A percentile compares a stretch with the other conserved stretches of the same genome.
phyloP scores from a whole-genome alignment of 64 coral and sea anemone genomes.

The Actinia equina region DNA sequence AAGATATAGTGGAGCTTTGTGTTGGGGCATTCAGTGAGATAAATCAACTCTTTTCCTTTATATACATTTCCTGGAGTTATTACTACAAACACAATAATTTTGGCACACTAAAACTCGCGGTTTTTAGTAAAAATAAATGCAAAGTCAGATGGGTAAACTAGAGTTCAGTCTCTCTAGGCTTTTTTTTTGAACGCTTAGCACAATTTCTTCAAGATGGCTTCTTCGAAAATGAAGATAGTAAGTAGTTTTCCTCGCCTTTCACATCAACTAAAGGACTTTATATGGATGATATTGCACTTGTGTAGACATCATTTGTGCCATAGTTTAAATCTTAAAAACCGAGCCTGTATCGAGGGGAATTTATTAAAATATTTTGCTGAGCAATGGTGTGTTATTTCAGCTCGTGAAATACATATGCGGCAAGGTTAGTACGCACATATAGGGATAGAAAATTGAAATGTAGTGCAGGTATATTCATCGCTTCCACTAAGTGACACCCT shows the following conservation, averaged over 20 bases:
- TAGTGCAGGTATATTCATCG: no score
- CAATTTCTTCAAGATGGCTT: neutral
- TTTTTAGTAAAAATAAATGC: neutral
- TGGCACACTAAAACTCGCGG: neutral
- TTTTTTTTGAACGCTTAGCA: neutral
- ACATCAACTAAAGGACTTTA: neutral
- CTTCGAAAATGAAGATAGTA: neutral
- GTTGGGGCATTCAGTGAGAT: no score
- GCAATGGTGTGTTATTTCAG: neutral
- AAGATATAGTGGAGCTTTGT: neutral
- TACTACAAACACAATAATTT: constrained; percentile 1
- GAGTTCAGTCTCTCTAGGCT: neutral
- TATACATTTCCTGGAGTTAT: neutral
- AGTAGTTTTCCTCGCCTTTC: neutral
- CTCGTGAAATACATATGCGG: neutral
- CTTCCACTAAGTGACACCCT: neutral
- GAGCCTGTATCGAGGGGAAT: no score
- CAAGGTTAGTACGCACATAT: neutral
- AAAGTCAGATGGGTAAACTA: no score
- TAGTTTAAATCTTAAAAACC: no score
- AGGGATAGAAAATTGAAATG: neutral
- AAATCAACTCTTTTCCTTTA: neutral
- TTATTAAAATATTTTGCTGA: no score
- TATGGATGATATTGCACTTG: no score
- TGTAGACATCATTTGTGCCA: no score